Evolutionary conservation across 1,140 invertebrate species (phyloP), one percentile per base, ranked within the genome.

Genomic region (Drosophila mauritiana): DNA sequence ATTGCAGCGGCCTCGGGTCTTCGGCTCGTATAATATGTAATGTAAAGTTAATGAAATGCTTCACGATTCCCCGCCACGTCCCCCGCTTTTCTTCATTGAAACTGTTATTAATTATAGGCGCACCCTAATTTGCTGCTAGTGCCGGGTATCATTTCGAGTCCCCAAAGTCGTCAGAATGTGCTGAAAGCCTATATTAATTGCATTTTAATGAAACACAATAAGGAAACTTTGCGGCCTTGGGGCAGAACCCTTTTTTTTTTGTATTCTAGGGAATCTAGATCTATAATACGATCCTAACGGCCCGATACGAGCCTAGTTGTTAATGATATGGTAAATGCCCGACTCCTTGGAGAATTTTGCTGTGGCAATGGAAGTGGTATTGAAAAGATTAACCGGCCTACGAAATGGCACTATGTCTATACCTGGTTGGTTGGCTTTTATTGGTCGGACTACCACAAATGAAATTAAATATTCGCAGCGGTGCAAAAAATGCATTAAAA

Each of bases 111-210:
- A 89, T 89, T 89, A 80, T 84, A 65, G 74, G 76, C 84, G 69
- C 80, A 89, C 84, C 84, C 83, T 75, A 89, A 86, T 82, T 80
- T 79, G 55, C 45, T 54, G 61, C 45, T 74, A 74, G 62, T 63
- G 40, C 37, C 37, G 56, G 56, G 36, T 62, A 62, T 74, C 75
- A 81, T 81, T 81, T 82, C 63, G 40, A 57, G 76, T 73, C 56
- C 68, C 67, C 75, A 40, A 55, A 74, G 49, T 54, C 76, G 75
- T 64, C 68, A 72, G 58, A 80, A 83, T 52, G 83, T 83, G 83
- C 83, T 89, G 83, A 88, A 88, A 88, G 76, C 65, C 83, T 70
- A 80, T 88, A 88, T 88, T 88, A 88, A 88, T 88, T 89, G 83
- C 83, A 83, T 88, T 88, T 88, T 88, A 88, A 88, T 88, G 83